phyloP scores from a whole-genome alignment of 2,797 vertebrate species.

The Coluber constrictor region DNA sequence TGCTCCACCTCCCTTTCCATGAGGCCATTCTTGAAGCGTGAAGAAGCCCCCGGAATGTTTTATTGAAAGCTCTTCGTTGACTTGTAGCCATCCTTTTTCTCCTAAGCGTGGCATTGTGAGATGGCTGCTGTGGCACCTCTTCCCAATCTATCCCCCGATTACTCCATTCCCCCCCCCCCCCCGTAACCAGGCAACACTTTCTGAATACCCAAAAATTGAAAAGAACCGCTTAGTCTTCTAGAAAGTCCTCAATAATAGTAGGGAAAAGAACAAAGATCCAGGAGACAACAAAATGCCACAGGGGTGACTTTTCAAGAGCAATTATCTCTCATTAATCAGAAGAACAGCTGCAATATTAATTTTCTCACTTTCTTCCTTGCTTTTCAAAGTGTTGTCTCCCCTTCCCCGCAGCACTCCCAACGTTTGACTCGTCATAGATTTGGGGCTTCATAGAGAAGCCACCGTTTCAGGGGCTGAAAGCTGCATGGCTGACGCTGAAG shows the following conservation, averaged over 20 bases:
- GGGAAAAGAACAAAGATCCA: constrained; percentile 96
- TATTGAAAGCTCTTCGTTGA: constrained; percentile 97
- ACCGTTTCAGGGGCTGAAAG: constrained; percentile 59
- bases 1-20: constrained; percentile 75
- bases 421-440: constrained; percentile 80
- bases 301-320: constrained; percentile 99
- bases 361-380: constrained; percentile 88
- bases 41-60: constrained; percentile 97
- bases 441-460: constrained; percentile 74
- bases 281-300: constrained; percentile 96
- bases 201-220: constrained; percentile 98
- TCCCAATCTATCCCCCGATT: constrained; percentile 87
- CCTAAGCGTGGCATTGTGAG: constrained; percentile 92
- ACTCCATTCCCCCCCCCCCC: constrained; percentile 79
- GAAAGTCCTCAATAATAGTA: constrained; percentile 93
- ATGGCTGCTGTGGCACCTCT: constrained; percentile 92
- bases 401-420: constrained; percentile 22
- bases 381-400: constrained; percentile 69
- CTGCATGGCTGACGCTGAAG: constrained; percentile 31
- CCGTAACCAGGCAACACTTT: constrained; percentile 98
- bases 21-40: constrained; percentile 90
- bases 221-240: constrained; percentile 95
- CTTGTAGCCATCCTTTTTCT: constrained; percentile 96
- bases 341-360: constrained; percentile 98
- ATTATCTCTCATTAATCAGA: constrained; percentile 98